Conservation (phyloP, 2,797 vertebrate genomes). For the Melanotaenia pygmaea region DNA sequence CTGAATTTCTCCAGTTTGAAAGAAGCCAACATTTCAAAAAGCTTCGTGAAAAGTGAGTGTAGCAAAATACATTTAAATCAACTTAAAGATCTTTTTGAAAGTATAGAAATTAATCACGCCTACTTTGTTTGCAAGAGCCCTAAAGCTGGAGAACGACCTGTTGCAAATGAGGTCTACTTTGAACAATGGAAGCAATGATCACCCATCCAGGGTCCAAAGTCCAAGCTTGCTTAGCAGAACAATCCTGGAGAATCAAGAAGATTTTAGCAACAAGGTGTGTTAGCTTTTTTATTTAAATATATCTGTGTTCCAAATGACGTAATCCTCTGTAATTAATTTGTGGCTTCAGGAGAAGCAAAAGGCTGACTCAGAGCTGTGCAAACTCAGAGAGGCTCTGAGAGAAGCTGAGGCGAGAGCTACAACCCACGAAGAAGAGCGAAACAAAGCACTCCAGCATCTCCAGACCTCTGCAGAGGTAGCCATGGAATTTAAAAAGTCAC, state of each 20-base stretch:
- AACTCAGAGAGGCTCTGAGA: constrained; percentile 72
- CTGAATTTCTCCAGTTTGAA: constrained; percentile 63
- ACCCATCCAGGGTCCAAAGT: not conserved
- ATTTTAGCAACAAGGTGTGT: constrained; percentile 58
- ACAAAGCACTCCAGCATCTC: constrained; percentile 68
- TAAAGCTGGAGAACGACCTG: constrained; percentile 79
- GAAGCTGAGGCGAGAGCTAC: constrained; percentile 64
- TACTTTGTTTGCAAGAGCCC: constrained; percentile 69
- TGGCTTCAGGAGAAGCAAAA: constrained; percentile 58
- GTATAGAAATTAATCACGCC: constrained; percentile 15
- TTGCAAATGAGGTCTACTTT: constrained; percentile 72
- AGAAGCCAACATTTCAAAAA: constrained; percentile 60
- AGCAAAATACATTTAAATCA: not conserved
- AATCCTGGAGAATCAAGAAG: constrained; percentile 52
- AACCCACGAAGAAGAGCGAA: constrained; percentile 69
- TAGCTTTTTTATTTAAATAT: not conserved
- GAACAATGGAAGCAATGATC: constrained; percentile 48
- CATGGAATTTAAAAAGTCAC: not conserved
- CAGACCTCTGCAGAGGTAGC: constrained; percentile 68
- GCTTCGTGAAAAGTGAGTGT: constrained; percentile 79
- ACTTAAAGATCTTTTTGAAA: not conserved
- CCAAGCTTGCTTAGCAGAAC: constrained; percentile 27
- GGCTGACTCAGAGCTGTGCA: constrained; percentile 60
- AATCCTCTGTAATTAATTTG: not conserved
- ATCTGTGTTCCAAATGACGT: not conserved